Evolutionary conservation across 2,888 invertebrate genomes (phyloP).

Genomic region (Urechis unicinctus): DNA sequence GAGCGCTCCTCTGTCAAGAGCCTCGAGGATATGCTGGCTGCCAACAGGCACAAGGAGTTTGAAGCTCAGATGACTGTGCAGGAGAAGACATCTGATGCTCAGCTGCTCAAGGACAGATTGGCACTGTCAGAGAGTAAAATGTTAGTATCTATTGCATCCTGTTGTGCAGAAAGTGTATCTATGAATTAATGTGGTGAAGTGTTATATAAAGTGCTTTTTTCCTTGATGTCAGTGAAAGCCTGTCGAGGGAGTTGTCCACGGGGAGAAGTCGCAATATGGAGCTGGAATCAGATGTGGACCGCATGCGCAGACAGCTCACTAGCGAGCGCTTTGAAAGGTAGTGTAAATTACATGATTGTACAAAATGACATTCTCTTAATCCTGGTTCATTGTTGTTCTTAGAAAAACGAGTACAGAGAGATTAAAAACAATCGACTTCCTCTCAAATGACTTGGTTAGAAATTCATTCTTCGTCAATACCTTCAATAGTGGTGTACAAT

Average conservation of each 20-base stretch:
- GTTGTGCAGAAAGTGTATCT: not conserved
- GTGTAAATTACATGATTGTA: too few species aligned
- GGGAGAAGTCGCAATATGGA: conserved; percentile 45
- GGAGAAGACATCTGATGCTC: conserved; percentile 47
- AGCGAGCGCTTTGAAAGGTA: conserved; percentile 51
- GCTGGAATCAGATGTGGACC: conserved; percentile 47
- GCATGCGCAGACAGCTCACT: conserved; percentile 45
- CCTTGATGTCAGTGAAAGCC: conserved; percentile 39
- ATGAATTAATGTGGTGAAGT: not conserved
- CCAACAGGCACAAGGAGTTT: conserved; percentile 50
- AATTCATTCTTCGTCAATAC: not conserved
- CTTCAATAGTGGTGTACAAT: too few species aligned
- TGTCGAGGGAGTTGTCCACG: conserved; percentile 44
- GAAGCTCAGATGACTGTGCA: conserved; percentile 43
- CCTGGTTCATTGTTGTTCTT: too few species aligned
- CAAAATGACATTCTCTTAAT: too few species aligned
- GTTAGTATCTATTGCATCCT: conserved; percentile 26
- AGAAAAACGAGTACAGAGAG: too few species aligned
- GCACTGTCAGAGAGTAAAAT: conserved; percentile 48
- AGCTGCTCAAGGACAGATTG: conserved; percentile 47
- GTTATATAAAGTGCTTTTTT: not conserved
- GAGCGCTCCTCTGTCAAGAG: conserved; percentile 38
- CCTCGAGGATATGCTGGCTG: conserved; percentile 45
- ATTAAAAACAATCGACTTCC: too few species aligned
- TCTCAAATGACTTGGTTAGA: too few species aligned